A percentile compares a stretch with the other conserved stretches of the same genome.
Evolutionary conservation across 2,113 vertebrate species (phyloP).

Genomic region (Manacus vitellinus): DNA sequence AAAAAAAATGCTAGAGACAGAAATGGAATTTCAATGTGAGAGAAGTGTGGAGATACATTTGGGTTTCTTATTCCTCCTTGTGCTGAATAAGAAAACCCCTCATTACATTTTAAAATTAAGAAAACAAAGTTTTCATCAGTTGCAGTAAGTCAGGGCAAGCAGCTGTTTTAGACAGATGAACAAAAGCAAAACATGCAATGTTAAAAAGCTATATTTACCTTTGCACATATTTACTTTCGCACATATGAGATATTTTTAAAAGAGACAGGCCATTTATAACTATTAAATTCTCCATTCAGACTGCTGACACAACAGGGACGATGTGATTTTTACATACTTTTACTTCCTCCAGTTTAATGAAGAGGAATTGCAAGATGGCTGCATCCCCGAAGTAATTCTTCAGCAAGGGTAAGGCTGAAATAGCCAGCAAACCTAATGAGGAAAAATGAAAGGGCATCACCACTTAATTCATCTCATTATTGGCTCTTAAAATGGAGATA

Average conservation of each 20-base stretch:
- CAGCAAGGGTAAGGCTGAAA: slow-evolving; percentile 3
- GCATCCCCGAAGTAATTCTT: slow-evolving; percentile 52
- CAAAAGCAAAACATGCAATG: background rate
- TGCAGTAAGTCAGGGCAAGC: background rate
- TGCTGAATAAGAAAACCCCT: background rate
- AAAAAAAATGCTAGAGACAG: background rate
- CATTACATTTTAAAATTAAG: background rate
- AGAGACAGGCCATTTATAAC: slow-evolving; percentile 34
- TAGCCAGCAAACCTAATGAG: slow-evolving; percentile 44
- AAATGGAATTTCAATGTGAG: background rate
- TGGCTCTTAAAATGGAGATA: slow-evolving; percentile 59
- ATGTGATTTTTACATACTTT: slow-evolving; percentile 61
- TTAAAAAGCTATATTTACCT: background rate
- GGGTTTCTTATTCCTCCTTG: background rate
- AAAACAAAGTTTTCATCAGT: background rate
- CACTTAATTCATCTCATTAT: slow-evolving; percentile 48
- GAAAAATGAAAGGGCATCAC: slow-evolving; percentile 60
- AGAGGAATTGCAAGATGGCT: slow-evolving; percentile 54
- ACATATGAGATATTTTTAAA: background rate
- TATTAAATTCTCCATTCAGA: slow-evolving; percentile 31
- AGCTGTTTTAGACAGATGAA: background rate
- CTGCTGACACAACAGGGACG: slow-evolving; percentile 58
- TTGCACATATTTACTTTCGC: background rate
- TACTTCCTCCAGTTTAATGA: slow-evolving; percentile 57
- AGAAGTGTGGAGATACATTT: background rate